These are phyloP conservation scores for Lithobates pipiens DNA, from an alignment of 2,797 vertebrate genomes.

Conservation along the genomic window DNA sequence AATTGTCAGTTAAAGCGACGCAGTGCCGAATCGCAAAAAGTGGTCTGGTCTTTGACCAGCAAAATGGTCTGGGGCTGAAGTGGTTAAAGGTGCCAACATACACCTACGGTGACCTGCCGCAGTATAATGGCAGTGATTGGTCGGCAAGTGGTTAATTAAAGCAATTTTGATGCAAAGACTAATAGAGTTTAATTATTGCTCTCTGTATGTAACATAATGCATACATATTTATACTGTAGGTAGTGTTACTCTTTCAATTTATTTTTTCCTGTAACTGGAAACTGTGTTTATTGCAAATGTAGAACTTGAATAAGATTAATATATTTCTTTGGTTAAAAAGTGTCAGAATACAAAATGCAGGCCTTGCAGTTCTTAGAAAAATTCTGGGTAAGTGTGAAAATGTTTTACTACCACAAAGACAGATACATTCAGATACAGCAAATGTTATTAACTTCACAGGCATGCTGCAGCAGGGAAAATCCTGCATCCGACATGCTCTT, in stretches of 20 bases:
- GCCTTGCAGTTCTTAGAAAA: not conserved
- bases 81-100: too few species aligned
- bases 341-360: slow-evolving; percentile 26
- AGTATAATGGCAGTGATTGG: too few species aligned
- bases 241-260: not conserved
- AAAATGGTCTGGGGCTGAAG: too few species aligned
- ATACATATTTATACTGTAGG: not conserved
- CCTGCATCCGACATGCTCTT: slow-evolving; percentile 10
- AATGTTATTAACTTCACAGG: slow-evolving; percentile 33
- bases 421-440: slow-evolving; percentile 23
- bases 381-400: slow-evolving; percentile 25
- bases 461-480: slow-evolving; percentile 30
- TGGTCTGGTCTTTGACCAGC: too few species aligned
- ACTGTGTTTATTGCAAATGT: not conserved
- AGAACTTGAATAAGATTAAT: slow-evolving; percentile 1
- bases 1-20: too few species aligned
- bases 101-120: too few species aligned
- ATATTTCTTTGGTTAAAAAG: not conserved
- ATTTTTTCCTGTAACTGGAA: not conserved
- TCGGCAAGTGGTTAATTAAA: not conserved
- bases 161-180: not conserved
- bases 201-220: not conserved
- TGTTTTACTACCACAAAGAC: slow-evolving; percentile 1
- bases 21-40: too few species aligned
- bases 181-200: not conserved